Evolutionary conservation across 2,888 invertebrate species (phyloP).

Genomic region (Athalia circularis): DNA sequence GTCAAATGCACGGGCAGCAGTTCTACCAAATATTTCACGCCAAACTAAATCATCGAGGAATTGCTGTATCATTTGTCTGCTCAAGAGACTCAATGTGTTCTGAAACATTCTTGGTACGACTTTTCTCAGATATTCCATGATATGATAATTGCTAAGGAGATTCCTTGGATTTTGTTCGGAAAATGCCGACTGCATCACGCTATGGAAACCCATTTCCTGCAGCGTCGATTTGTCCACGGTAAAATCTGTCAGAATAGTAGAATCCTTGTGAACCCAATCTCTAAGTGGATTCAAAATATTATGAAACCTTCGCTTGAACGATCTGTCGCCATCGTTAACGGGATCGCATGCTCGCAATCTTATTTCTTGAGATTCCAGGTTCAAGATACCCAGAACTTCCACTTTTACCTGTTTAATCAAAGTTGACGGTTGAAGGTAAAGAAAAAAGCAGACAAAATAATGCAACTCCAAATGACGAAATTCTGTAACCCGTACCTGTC

Average conservation of each 20-base stretch:
- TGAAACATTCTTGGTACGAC: constrained; percentile 94
- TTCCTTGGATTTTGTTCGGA: constrained; percentile 75
- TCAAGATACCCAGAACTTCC: constrained; percentile 89
- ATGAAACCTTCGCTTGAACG: constrained; percentile 87
- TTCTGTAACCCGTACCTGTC: constrained; percentile 63
- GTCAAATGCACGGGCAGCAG: constrained; percentile 87
- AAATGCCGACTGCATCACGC: constrained; percentile 80
- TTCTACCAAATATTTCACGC: constrained; percentile 89
- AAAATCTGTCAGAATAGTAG: constrained; percentile 86
- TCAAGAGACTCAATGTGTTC: constrained; percentile 88
- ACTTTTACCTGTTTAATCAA: constrained; percentile 83
- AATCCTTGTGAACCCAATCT: constrained; percentile 87
- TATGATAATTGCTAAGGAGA: constrained; percentile 82
- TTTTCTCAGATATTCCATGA: constrained; percentile 91
- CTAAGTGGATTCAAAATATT: constrained; percentile 88
- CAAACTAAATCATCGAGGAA: constrained; percentile 93
- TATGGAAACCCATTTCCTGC: constrained; percentile 86
- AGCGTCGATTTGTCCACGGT: constrained; percentile 90
- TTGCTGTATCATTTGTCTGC: constrained; percentile 91
- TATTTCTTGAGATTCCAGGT: constrained; percentile 81
- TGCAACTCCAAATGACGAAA: neutral
- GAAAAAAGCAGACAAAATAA: neutral
- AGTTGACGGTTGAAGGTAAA: constrained; percentile 51
- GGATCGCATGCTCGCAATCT: constrained; percentile 90
- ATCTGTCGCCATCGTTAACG: constrained; percentile 84